Conservation (phyloP, 1,140 invertebrate genomes). For the Mercenaria mercenaria region DNA sequence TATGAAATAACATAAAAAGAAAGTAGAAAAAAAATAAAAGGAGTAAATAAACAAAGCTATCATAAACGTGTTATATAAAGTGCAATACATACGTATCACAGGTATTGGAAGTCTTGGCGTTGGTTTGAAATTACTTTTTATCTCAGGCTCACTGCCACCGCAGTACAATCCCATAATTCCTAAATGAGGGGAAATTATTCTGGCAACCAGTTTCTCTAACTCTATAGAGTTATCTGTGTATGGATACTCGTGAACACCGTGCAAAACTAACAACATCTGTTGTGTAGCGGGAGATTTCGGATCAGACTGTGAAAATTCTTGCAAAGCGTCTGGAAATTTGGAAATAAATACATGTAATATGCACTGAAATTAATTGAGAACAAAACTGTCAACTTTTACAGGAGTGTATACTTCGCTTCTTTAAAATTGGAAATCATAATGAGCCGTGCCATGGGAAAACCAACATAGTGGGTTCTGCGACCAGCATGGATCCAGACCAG, state of each 20-base stretch:
- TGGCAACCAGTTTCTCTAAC: slow-evolving; percentile 57
- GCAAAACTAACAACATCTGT: slow-evolving; percentile 58
- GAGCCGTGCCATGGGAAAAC: too few species aligned
- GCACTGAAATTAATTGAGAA: too few species aligned
- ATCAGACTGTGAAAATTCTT: neutral
- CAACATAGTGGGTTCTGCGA: too few species aligned
- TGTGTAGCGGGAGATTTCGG: slow-evolving; percentile 1
- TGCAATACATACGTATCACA: slow-evolving; percentile 50
- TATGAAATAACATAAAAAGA: too few species aligned
- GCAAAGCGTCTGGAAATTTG: slow-evolving; percentile 36
- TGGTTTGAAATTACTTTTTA: slow-evolving; percentile 58
- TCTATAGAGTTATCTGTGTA: slow-evolving; percentile 50
- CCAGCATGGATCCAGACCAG: too few species aligned
- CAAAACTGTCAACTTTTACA: too few species aligned
- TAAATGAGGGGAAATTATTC: slow-evolving; percentile 55
- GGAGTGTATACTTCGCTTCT: too few species aligned
- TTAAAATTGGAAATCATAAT: too few species aligned
- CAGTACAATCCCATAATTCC: slow-evolving; percentile 55
- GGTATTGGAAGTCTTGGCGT: slow-evolving; percentile 52
- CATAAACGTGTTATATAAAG: too few species aligned
- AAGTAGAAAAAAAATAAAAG: too few species aligned
- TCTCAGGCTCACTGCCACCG: slow-evolving; percentile 58
- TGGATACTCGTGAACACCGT: slow-evolving; percentile 43
- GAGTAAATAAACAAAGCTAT: too few species aligned
- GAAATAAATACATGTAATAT: too few species aligned